Percentiles rank a stretch among this genome's conserved stretches.
Conservation (phyloP, 2,113 vertebrate species). For the Bubalus kerabau region DNA sequence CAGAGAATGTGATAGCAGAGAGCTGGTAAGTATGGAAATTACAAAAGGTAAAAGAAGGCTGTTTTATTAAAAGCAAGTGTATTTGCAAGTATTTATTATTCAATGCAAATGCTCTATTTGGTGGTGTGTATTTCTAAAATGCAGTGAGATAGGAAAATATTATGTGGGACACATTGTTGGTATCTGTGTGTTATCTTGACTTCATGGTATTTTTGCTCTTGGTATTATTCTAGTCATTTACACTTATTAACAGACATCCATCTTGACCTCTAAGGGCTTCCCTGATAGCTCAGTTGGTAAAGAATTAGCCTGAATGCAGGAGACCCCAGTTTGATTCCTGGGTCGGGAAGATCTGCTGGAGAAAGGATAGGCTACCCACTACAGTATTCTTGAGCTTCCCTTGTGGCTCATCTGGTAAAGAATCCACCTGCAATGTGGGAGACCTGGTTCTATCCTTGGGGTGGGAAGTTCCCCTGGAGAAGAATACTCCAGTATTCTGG, state of each 20-base stretch:
- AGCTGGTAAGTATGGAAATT: not conserved
- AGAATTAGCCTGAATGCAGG: not conserved
- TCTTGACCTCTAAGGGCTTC: not conserved
- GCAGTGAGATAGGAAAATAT: not conserved
- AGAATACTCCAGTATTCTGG: not conserved
- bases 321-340: not conserved
- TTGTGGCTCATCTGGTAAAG: not conserved
- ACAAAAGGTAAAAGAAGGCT: not conserved
- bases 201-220: not conserved
- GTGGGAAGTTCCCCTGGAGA: not conserved
- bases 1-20: not conserved
- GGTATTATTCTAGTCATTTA: not conserved
- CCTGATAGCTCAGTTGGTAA: not conserved
- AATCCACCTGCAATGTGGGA: not conserved
- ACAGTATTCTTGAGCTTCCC: not conserved
- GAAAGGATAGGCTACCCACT: not conserved
- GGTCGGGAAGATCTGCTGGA: fast-evolving
- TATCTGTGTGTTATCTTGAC: not conserved
- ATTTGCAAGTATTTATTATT: not conserved
- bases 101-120: not conserved
- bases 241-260: not conserved
- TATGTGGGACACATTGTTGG: not conserved
- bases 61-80: not conserved
- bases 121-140: not conserved
- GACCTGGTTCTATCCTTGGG: not conserved